Conservation (phyloP, 2,797 vertebrate species). For the Poecilia wingei region DNA sequence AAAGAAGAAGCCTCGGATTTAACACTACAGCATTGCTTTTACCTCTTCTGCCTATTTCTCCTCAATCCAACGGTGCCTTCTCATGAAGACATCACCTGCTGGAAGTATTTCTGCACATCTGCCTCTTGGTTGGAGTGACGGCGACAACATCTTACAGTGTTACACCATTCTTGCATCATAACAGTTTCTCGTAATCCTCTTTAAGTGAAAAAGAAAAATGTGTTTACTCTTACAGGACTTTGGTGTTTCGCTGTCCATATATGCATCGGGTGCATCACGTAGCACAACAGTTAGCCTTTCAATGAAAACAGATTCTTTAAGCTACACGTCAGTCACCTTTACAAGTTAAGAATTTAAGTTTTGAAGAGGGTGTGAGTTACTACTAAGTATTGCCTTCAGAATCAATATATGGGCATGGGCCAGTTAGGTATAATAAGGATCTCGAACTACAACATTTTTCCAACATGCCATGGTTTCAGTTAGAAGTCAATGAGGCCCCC, state of each 20-base stretch:
- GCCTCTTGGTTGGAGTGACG: conserved; percentile 38
- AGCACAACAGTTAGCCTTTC: conserved; percentile 18
- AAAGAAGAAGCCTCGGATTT: conserved; percentile 42
- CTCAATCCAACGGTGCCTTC: conserved; percentile 70
- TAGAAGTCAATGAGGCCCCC: neutral
- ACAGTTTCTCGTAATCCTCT: conserved; percentile 17
- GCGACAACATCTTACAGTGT: conserved; percentile 27
- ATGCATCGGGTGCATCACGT: conserved; percentile 22
- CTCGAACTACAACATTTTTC: neutral
- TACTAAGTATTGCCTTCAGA: conserved; percentile 54
- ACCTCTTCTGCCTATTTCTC: conserved; percentile 56
- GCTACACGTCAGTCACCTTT: conserved; percentile 14
- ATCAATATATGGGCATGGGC: conserved; percentile 24
- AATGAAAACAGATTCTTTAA: conserved; percentile 6
- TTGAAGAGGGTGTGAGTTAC: conserved; percentile 40
- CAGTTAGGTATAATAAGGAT: neutral
- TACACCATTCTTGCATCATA: conserved; percentile 18
- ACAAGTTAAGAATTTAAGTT: conserved; percentile 32
- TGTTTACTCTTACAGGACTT: conserved; percentile 14
- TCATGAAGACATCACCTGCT: conserved; percentile 52
- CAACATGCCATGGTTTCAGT: neutral
- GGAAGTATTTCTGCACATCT: conserved; percentile 58
- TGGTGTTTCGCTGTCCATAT: conserved; percentile 30
- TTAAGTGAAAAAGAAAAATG: conserved; percentile 3
- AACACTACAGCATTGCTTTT: conserved; percentile 30